Base-by-base conservation (phyloP, 2,888 invertebrate genomes). In the Pycnomerus fuliginosus region DNA sequence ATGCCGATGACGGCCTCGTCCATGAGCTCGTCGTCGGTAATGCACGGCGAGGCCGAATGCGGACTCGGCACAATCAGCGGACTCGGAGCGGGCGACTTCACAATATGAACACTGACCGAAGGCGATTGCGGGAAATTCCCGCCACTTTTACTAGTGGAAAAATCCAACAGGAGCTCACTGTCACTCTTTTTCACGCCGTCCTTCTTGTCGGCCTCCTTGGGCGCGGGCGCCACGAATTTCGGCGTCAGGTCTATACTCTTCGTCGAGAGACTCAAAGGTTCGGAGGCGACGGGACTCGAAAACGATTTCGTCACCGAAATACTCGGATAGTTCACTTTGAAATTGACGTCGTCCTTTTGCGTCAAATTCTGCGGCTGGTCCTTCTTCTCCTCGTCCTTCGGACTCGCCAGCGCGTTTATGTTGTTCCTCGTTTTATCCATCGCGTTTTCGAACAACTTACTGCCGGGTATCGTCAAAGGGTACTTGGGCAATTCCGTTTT, bases 1-100 rank as follows among this genome's bases (percentile, higher is more conserved):
- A 85, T 78, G 4, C 87, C 87, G 35, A 88, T 85, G 32, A 91
- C 74, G 3, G 90, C 90, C 67, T 90, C 90, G 69, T 92, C 90
- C 87, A 90, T 90, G 12, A 91, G 80, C 64, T 92, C 92, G 69
- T 93, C 92, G 65, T 92, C 92, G 29, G 90, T 88, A 57, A 88
- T 86, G 60, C 87, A 85, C 11, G 89, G 87, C 3, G 88, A 87
- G 55, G 47, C 83, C 15, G 86, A 79, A 56, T 77, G 79, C 1
- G 80, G 79, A 3, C 87, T 85, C 3, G 84, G 82, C 32, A 81
- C 80, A 25, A 79, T 72, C 24, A 84, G 74, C 0, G 85, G 83
- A 30, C 84, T 83, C 0, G 85, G 84, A 8, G 84, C 85, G 2
- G 87, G 87, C 39, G 86, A 85, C 65, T 87, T 87, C 27, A 88